phyloP scores from a whole-genome alignment of 2,888 invertebrate genomes.

The Alloplasta piceator region DNA sequence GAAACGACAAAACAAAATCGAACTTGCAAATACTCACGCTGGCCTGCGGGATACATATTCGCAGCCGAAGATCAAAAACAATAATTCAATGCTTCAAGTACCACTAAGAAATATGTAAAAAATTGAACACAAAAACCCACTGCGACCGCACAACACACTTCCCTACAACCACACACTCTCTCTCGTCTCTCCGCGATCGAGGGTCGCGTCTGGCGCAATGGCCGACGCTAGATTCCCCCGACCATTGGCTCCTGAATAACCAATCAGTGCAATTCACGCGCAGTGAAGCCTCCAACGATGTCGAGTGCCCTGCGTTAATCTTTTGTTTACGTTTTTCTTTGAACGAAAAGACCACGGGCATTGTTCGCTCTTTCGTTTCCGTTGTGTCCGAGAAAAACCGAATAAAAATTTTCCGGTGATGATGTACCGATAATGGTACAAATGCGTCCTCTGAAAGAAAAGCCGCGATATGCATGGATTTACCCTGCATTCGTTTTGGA shows the following conservation, averaged over 20 bases:
- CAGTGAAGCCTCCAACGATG: conserved; percentile 20
- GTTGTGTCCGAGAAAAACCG: too few relatives aligned
- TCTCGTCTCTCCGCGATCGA: conserved; percentile 54
- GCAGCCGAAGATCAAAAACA: conserved; percentile 75
- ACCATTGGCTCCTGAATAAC: conserved; percentile 69
- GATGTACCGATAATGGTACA: too few relatives aligned
- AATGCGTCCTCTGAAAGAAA: too few relatives aligned
- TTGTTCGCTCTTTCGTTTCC: too few relatives aligned
- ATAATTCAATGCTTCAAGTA: conserved; percentile 68
- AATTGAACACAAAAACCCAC: conserved; percentile 81
- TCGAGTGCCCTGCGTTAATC: not conserved
- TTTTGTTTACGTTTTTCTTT: conserved; percentile 2
- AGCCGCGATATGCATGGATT: too few relatives aligned
- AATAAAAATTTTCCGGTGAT: too few relatives aligned
- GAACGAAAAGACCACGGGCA: too few relatives aligned
- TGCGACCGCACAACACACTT: conserved; percentile 80
- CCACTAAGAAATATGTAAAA: conserved; percentile 81
- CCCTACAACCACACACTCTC: conserved; percentile 79
- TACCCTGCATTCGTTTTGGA: too few relatives aligned
- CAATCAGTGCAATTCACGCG: not conserved
- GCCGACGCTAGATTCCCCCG: conserved; percentile 69
- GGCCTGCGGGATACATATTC: conserved; percentile 88
- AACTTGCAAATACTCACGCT: conserved; percentile 85
- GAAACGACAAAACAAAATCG: conserved; percentile 37
- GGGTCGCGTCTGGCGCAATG: conserved; percentile 75